A percentile compares a stretch with the other conserved stretches of the same genome.
Conservation (phyloP, 2,113 vertebrate genomes). For the Emydura subglobosa region DNA sequence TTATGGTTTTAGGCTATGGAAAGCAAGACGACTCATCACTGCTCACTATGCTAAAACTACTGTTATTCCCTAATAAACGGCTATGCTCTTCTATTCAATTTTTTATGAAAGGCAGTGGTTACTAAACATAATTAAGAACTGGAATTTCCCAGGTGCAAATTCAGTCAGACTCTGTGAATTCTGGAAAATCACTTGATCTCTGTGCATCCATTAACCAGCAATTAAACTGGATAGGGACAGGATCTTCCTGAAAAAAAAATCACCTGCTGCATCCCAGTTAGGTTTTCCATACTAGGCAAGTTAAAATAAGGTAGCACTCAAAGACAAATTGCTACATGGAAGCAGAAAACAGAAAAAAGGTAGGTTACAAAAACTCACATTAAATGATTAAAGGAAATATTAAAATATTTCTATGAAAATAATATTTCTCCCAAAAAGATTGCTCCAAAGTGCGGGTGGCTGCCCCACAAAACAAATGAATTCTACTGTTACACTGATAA, state of each 20-base stretch:
- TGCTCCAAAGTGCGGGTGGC: not conserved
- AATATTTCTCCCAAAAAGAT: not conserved
- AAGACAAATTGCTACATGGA: not conserved
- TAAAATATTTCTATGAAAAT: not conserved
- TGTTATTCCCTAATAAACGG: not conserved
- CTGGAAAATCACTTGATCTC: not conserved
- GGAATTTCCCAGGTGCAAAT: not conserved
- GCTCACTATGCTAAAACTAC: not conserved
- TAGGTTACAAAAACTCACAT: not conserved
- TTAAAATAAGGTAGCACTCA: not conserved
- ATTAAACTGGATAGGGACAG: not conserved
- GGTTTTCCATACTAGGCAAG: constrained; percentile 16
- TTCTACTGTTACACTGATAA: not conserved
- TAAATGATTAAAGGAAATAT: not conserved
- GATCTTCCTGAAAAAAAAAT: not conserved
- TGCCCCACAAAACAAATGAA: not conserved
- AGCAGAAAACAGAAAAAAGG: not conserved
- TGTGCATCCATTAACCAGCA: not conserved
- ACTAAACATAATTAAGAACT: constrained; percentile 23
- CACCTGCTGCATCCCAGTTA: not conserved
- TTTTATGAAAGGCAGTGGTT: not conserved
- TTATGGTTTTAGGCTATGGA: not conserved
- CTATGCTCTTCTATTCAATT: not conserved
- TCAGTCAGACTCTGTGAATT: constrained; percentile 35
- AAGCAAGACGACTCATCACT: not conserved